Base-by-base conservation (phyloP, 2,797 vertebrate genomes). In the Darevskia nairensis region DNA sequence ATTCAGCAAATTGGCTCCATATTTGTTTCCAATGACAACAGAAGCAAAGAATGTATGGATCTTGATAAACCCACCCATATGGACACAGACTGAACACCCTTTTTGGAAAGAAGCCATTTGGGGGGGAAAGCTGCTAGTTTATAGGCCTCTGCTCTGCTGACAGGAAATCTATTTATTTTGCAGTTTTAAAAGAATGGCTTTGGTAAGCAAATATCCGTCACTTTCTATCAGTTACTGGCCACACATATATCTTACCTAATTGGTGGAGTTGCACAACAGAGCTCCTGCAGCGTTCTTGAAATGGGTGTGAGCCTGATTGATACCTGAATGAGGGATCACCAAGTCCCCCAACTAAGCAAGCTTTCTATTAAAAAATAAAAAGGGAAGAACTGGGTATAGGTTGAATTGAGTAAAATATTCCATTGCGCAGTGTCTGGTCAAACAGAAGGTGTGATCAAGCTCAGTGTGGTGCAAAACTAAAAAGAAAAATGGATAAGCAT, bases 1-100 rank as follows among this genome's bases (percentile, higher is more conserved):
- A 4, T 64, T 84, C n/a, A 55, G 75, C 44, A 87, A 89, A 82
- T 59, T 68, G 17, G 27, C 86, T 93, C 80, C 82, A 82, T 25
- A 8, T 84, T 90, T 83, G 84, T 84, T 80, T 6, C 9, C 32
- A 75, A 13, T 86, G 72, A 44, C 78, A 84, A 82, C 13, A 39
- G 46, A 41, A 4, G 64, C 35, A 15, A 88, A 92, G 81, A 92
- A 61, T 50, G 77, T 50, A 61, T 1, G 21, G 64, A n/a, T 68
- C 69, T 29, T 76, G 41, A 85, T 84, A 81, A 87, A 81, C 35
- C 44, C 21, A 11, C 4, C 79, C 66, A 72, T 61, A 75, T 23
- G 88, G 46, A 32, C 72, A 0, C 39, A 44, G 32, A 87, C 21
- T 13, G 72, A 29, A 44, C 9, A 75, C 46, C 74, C 29, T 4